Evolutionary conservation across 2,113 vertebrate species (phyloP), one percentile per base, ranked within the genome.

Genomic region (Leptobrachium ailaonicum): DNA sequence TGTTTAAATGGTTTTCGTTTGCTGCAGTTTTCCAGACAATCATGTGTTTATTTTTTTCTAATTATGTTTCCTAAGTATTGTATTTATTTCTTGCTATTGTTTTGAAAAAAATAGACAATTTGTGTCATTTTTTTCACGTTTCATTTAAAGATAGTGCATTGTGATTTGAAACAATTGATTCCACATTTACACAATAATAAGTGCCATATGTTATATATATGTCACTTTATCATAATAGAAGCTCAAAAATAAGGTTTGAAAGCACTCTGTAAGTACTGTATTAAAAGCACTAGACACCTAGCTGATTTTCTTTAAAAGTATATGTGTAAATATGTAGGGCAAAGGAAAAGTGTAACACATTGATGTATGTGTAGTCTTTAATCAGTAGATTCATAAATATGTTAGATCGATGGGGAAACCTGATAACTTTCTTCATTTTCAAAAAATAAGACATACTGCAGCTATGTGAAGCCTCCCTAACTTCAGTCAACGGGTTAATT

Each of bases 1-100:
- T 64, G 41, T 56, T 63, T 67, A 47, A 68, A 66, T 32, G 20
- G 20, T 89, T 87, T 88, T 88, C 83, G 13, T 60, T 92, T 6
- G 82, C 85, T 82, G 82, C 88, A 82, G n/a, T 60, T 47, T 79
- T 78, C 82, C 93, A 91, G 95, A 97, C 97, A 96, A 96, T 97
- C 96, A 95, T 89, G 87, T 87, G 75, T 88, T 93, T 90, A 89
- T 87, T 84, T 79, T 60, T 79, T 79, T 83, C 53, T 44, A 20
- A 73, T 73, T 72, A 53, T 79, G 76, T 77, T 77, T 72, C 56
- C 83, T 85, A 80, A 74, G 64, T 80, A 80, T 80, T 80, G 71
- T 80, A 54, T 83, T 83, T 85, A 86, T 87, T 87, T 90, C 88
- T 90, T 66, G 81, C 90, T 84, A 86, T 83, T 82, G 87, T 85